These are phyloP conservation scores for Furcula furcula DNA, from an alignment of 2,888 invertebrate species.

Conservation along the genomic window DNA sequence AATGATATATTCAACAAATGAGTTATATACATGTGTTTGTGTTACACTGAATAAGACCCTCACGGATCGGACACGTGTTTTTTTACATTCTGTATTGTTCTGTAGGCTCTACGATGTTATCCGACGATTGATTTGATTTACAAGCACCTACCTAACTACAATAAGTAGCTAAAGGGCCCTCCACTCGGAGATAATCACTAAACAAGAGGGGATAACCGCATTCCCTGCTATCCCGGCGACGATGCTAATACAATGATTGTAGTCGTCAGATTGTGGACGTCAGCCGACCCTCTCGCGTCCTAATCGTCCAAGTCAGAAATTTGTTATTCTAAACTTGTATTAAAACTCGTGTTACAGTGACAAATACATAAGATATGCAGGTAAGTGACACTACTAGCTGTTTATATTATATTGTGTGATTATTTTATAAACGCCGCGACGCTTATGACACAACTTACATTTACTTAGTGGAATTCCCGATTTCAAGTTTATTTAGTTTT, in stretches of 20 bases:
- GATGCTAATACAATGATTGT: constrained; percentile 61
- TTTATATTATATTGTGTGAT: neutral
- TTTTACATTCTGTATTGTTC: too few relatives aligned
- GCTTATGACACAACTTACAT: neutral
- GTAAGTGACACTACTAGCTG: constrained; percentile 16
- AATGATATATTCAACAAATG: too few relatives aligned
- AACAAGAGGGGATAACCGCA: constrained; percentile 61
- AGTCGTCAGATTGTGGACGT: too few relatives aligned
- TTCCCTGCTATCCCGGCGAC: constrained; percentile 56
- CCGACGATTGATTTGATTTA: too few relatives aligned
- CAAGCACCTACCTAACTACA: too few relatives aligned
- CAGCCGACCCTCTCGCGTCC: too few relatives aligned
- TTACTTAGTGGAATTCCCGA: constrained; percentile 10
- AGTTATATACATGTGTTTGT: too few relatives aligned
- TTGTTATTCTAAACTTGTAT: constrained; percentile 1
- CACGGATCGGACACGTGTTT: too few relatives aligned
- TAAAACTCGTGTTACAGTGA: constrained; percentile 1
- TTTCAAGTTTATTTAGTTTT: constrained; percentile 8
- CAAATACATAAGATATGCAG: constrained; percentile 28
- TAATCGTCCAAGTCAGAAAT: constrained; percentile 52
- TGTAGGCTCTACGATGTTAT: too few relatives aligned
- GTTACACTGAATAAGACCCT: too few relatives aligned
- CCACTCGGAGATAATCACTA: constrained; percentile 60
- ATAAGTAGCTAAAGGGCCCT: constrained; percentile 44
- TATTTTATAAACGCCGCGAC: neutral